Conservation (phyloP, 1,140 invertebrate genomes). For the Lucilia sericata region DNA sequence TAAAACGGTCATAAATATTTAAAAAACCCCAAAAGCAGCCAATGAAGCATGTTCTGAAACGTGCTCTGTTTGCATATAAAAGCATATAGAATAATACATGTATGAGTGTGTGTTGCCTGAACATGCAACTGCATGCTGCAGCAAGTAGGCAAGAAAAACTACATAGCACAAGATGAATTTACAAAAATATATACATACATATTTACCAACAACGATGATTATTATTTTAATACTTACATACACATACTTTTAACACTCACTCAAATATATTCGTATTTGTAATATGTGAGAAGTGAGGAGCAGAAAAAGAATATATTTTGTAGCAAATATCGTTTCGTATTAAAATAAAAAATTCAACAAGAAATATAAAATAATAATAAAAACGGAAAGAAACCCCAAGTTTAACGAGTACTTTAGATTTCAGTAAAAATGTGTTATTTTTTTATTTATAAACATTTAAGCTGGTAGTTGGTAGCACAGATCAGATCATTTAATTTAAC, state of each 20-base stretch:
- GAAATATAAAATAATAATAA: not conserved
- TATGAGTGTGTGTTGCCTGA: not conserved
- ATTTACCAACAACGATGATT: not conserved
- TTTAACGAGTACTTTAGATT: not conserved
- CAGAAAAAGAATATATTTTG: not conserved
- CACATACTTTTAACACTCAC: not conserved
- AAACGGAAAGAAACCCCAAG: not conserved
- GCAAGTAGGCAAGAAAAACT: constrained; percentile 1
- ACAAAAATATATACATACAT: not conserved
- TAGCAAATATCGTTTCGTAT: not conserved
- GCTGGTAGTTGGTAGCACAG: not conserved
- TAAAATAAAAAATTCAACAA: constrained; percentile 7
- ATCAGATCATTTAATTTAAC: not conserved
- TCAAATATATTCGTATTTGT: not conserved
- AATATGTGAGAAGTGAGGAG: no score
- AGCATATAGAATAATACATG: not conserved
- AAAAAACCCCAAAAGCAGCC: constrained; percentile 12
- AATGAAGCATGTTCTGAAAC: constrained; percentile 3
- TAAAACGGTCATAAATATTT: constrained; percentile 19
- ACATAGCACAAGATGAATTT: not conserved
- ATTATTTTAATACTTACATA: not conserved
- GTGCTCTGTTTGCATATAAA: constrained; percentile 17
- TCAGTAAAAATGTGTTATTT: not conserved
- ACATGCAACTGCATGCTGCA: not conserved
- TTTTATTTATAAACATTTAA: not conserved